phyloP scores from a whole-genome alignment of 2,888 invertebrate species.

The Beris chalybata region DNA sequence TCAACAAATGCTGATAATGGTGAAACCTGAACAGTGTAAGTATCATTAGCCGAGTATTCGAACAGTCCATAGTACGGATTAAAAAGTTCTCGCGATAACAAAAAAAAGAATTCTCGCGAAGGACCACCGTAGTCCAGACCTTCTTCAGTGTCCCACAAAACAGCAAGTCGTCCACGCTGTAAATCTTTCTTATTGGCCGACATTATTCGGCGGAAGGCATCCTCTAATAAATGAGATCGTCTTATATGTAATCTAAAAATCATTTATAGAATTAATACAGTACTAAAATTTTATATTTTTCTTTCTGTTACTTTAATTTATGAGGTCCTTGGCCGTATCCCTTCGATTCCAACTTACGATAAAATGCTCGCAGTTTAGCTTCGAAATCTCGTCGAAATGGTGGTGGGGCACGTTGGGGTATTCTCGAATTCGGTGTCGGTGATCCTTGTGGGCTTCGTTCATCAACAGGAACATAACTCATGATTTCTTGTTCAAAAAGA shows the following conservation, averaged over 20 bases:
- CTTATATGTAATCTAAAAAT: conserved; percentile 80
- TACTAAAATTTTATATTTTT: not conserved
- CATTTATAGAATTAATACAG: conserved; percentile 1
- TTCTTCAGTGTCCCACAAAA: conserved; percentile 93
- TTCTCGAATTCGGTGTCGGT: conserved; percentile 73
- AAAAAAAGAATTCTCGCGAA: conserved; percentile 95
- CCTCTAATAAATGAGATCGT: conserved; percentile 90
- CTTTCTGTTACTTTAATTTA: conserved; percentile 77
- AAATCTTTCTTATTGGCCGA: conserved; percentile 93
- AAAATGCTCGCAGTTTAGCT: conserved; percentile 91
- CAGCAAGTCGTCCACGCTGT: conserved; percentile 92
- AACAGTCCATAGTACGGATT: conserved; percentile 98
- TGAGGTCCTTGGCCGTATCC: conserved; percentile 97
- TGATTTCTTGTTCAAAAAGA: conserved; percentile 97
- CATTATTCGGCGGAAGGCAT: conserved; percentile 96
- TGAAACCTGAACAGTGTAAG: conserved; percentile 93
- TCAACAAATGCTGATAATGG: conserved; percentile 97
- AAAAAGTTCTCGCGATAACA: conserved; percentile 94
- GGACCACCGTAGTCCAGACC: conserved; percentile 98
- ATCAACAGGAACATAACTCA: conserved; percentile 88
- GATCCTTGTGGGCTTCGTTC: conserved; percentile 65
- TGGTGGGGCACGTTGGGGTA: conserved; percentile 79
- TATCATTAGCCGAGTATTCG: conserved; percentile 97
- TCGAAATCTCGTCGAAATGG: conserved; percentile 93
- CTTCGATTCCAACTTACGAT: conserved; percentile 91